phyloP scores from a whole-genome alignment of 2,888 invertebrate species.

The Eledone cirrhosa region DNA sequence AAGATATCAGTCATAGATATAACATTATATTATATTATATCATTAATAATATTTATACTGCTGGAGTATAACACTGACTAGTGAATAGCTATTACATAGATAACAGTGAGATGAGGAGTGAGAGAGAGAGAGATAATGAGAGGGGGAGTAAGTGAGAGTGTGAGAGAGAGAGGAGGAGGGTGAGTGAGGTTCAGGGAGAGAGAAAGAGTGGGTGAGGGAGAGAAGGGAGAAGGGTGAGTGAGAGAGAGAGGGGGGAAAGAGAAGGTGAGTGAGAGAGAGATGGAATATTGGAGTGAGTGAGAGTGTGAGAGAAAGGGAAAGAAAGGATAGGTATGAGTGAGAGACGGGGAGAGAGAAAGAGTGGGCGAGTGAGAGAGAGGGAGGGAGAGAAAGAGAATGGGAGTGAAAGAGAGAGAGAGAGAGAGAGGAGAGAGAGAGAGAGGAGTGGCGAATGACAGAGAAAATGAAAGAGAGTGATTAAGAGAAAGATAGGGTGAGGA shows the following conservation, averaged over 20 bases:
- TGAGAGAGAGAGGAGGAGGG: not conserved
- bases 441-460: not conserved
- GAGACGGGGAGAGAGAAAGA: not conserved
- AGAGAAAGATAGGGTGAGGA: not conserved
- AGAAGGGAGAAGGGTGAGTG: not conserved
- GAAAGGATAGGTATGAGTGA: not conserved
- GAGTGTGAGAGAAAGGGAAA: not conserved
- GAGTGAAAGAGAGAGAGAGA: not conserved
- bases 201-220: too few species aligned
- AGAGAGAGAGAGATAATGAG: not conserved
- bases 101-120: not conserved
- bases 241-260: not conserved
- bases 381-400: not conserved
- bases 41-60: too few species aligned
- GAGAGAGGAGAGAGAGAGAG: not conserved
- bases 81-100: too few species aligned
- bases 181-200: too few species aligned
- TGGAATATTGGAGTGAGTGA: not conserved
- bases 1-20: too few species aligned
- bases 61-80: too few species aligned
- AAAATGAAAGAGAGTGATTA: not conserved
- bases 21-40: too few species aligned
- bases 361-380: not conserved
- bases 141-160: not conserved
- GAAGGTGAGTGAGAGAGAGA: not conserved